Percentiles rank a stretch among this genome's conserved stretches.
Evolutionary conservation across 2,888 invertebrate species (phyloP).

Genomic region (Folsomia manolachei): DNA sequence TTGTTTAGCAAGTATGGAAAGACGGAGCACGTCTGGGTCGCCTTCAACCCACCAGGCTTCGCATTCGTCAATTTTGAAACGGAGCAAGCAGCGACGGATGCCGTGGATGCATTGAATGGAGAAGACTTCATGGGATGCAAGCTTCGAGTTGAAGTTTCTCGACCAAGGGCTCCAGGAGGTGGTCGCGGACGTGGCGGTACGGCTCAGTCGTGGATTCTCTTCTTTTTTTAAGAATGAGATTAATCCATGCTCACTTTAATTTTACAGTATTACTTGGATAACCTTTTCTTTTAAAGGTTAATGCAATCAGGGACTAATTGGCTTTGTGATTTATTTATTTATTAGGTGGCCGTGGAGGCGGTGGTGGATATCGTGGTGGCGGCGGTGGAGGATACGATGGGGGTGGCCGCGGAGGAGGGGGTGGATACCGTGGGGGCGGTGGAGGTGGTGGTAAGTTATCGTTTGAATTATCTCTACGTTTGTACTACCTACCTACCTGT

Average conservation of each 20-base stretch:
- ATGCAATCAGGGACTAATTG: slow-evolving; percentile 3
- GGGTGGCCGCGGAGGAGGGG: slow-evolving; percentile 45
- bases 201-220: too few relatives aligned
- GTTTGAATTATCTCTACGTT: too few relatives aligned
- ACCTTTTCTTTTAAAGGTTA: not conserved
- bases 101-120: slow-evolving; percentile 83
- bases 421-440: slow-evolving; percentile 41
- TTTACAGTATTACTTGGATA: not conserved
- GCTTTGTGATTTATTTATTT: slow-evolving; percentile 58
- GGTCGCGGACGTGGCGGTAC: slow-evolving; percentile 39
- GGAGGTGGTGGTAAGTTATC: slow-evolving; percentile 59
- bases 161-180: slow-evolving; percentile 54
- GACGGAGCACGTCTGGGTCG: slow-evolving; percentile 88
- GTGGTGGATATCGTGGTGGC: slow-evolving; percentile 61
- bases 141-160: slow-evolving; percentile 81
- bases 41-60: slow-evolving; percentile 90
- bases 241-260: too few relatives aligned
- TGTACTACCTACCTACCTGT: too few relatives aligned
- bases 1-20: slow-evolving; percentile 90
- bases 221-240: too few relatives aligned
- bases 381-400: slow-evolving; percentile 54
- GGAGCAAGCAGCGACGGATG: slow-evolving; percentile 82
- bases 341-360: slow-evolving; percentile 67
- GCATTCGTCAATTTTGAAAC: slow-evolving; percentile 90
- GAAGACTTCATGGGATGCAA: slow-evolving; percentile 83